Base-by-base conservation (phyloP, 1,140 invertebrate species). In the Trinorchestia longiramus region DNA sequence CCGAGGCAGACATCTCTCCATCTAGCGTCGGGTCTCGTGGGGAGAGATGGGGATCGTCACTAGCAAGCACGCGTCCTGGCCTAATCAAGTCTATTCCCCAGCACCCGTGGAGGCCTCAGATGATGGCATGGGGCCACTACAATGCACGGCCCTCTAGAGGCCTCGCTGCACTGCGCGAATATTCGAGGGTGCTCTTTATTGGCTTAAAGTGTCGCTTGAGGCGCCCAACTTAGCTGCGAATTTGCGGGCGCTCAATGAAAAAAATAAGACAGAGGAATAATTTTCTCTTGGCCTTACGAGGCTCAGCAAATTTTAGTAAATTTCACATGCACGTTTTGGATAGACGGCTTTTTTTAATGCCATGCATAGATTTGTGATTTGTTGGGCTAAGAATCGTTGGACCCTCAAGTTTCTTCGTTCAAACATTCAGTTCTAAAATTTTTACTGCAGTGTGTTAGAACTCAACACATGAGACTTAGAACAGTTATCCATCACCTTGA, bases 21-120 rank as follows among this genome's bases (percentile, higher is more conserved):
- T n/a, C n/a, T n/a, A n/a, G n/a, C n/a, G n/a, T n/a, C n/a, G n/a
- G n/a, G n/a, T n/a, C n/a, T n/a, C n/a, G n/a, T n/a, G n/a, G 47
- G 6, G 19, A 53, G 8, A 53, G 15, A 36, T 53, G 15, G 62
- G 62, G 11, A 77, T 77, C 11, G 62, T 15, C 62, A 28, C 62
- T 28, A 77, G 62, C 8, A 77, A 28, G 62, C 62, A 77, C 62
- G 43, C 41, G 41, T 41, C 43, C 41, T 23, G 41, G 41, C 41
- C 28, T 91, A 91, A 91, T 91, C 41, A 91, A 91, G 88, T 91
- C 41, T 43, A 91, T 44, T 91, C 88, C 88, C 88, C 41, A 42
- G 88, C 41, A 41, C 43, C 15, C 15, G 88, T 23, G 88, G 88
- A 91, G 88, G 88, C 88, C 15, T 42, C 19, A 91, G 88, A 43